Evolutionary conservation across 2,797 vertebrate species (phyloP), one percentile per base, ranked within the genome.

Genomic region (Cetoscarus ocellatus): DNA sequence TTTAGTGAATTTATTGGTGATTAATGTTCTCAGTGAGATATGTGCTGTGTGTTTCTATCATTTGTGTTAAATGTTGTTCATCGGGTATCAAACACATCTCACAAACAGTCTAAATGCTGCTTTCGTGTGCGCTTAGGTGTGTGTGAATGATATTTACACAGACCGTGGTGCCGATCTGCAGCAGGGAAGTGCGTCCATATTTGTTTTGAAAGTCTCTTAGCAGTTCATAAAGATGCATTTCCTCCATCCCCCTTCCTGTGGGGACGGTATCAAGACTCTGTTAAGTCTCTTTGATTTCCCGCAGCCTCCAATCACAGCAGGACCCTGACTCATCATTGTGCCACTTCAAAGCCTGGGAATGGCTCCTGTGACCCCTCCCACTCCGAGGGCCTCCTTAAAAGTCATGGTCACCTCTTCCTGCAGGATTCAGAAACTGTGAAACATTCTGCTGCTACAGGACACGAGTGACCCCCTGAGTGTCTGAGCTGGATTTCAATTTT

Each of bases 271-370:
- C 96, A 96, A 95, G 93, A 89, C 94, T 95, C 94, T 97, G 96
- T 95, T 97, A 97, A 97, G 95, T 96, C 94, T 93, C 95, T 96
- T 96, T 96, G 94, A 95, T 95, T 95, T 93, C 84, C 70, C 71
- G 82, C 83, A 52, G 66, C 90, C 78, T 88, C 94, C 95, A 95
- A 94, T 95, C 92, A 90, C 90, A 91, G 90, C 39, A 17, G 86
- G 85, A 76, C 88, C 82, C 86, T 78, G 90, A 81, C 91, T 93
- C 92, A 83, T 91, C 91, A 88, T 86, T 86, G 91, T 92, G 93
- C 59, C 91, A 94, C 94, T 95, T 96, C 94, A 95, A 95, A 95
- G 94, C 82, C 84, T 91, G 88, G 82, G 87, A 93, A 94, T 87
- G 91, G 88, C 79, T 80, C 77, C 70, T 60, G 14, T 92, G 91